These are phyloP conservation scores for Synergus laeviventris DNA, from an alignment of 2,888 invertebrate species.

Conservation along the genomic window DNA sequence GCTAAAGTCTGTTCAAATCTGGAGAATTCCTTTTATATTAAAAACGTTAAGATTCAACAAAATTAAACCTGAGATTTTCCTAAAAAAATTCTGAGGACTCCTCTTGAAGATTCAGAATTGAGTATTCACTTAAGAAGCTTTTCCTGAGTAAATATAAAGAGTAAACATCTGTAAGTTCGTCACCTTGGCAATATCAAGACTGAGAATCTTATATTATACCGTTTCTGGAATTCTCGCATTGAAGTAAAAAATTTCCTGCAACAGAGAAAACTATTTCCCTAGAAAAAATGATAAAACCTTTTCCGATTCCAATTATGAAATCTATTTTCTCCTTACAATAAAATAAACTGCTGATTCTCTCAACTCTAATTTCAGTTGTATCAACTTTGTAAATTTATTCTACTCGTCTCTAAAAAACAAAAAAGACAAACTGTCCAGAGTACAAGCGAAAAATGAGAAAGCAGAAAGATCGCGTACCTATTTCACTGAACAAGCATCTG, in stretches of 20 bases:
- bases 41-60: neutral
- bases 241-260: neutral
- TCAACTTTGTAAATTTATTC: conserved; percentile 1
- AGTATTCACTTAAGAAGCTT: neutral
- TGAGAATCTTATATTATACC: neutral
- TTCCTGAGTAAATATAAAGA: neutral
- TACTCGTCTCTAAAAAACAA: conserved; percentile 11
- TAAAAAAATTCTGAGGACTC: too few relatives aligned
- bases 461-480: conserved; percentile 21
- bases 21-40: too few relatives aligned
- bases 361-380: neutral
- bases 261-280: neutral
- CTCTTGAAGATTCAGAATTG: neutral
- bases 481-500: conserved; percentile 32
- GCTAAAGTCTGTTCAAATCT: too few relatives aligned
- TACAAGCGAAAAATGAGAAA: neutral
- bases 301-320: too few relatives aligned
- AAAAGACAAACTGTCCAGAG: conserved; percentile 10
- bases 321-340: too few relatives aligned
- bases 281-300: neutral
- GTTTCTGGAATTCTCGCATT: neutral
- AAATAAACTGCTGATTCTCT: too few relatives aligned
- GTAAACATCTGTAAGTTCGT: neutral
- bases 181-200: neutral
- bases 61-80: neutral